phyloP scores from a whole-genome alignment of 2,797 vertebrate species.

The Enteromius fasciolatus region DNA sequence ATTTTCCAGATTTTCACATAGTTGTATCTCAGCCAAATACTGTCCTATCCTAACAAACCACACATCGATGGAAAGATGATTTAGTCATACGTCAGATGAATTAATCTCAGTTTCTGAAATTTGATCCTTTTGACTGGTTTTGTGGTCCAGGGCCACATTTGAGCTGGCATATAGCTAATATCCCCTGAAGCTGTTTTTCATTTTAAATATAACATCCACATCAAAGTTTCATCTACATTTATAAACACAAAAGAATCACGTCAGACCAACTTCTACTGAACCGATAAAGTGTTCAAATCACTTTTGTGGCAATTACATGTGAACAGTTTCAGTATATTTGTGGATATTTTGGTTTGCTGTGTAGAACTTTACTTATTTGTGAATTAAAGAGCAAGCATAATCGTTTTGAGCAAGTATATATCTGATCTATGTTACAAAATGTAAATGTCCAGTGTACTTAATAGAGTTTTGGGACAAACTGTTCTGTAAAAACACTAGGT shows the following conservation, averaged over 20 bases:
- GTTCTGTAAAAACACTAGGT: not conserved
- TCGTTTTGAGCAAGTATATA: not conserved
- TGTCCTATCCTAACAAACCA: not conserved
- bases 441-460: not conserved
- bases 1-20: not conserved
- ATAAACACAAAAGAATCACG: not conserved
- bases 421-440: not conserved
- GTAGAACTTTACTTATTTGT: not conserved
- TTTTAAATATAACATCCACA: not conserved
- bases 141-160: not conserved
- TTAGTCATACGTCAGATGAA: not conserved
- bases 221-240: not conserved
- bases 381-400: not conserved
- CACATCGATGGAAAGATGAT: not conserved
- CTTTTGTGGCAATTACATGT: not conserved
- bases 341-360: not conserved
- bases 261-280: not conserved
- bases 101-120: not conserved
- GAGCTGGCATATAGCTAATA: not conserved
- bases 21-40: not conserved
- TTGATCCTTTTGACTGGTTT: not conserved
- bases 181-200: not conserved
- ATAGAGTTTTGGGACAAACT: not conserved
- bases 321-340: not conserved
- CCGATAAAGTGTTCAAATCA: not conserved